Evolutionary conservation across 2,888 invertebrate genomes (phyloP), one percentile per base, ranked within the genome.

Genomic region (Enchytraeus crypticus): DNA sequence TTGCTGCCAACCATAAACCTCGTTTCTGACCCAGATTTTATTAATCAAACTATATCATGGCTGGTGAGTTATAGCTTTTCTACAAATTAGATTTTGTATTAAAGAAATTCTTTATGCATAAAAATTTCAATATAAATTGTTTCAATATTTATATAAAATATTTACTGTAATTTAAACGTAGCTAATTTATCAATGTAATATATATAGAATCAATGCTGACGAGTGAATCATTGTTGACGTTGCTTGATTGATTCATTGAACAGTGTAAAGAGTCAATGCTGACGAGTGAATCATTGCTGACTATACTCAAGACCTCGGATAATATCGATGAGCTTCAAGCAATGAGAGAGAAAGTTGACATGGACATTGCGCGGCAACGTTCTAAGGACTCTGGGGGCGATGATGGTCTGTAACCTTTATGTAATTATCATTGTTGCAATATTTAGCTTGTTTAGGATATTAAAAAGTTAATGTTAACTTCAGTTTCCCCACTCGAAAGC

Each of bases 41-140:
- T 93, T 69, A 93, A 93, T 81, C 88, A 90, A 80, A 85, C 87
- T 65, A 87, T 92, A 74, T 85, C 91, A 73, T 89, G 88, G 87
- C 84, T 88, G 84, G 91, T 91, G 78, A 84, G 86, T 57, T 53
- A 14, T 45, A 29, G 8, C 18, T 18, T 38, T 18, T 38, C 38
- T 38, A 14, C 38, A 38, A 14, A 18, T 38, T 38, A 38, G 18
- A 8, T 26, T 2, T 47, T 47, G n/a, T 29, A 27, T 27, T 53
- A 26, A 14, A 11, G 14, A 11, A 26, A 26, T 21, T 29, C 11
- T 29, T 30, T 53, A 29, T 53, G 11, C 23, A 26, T 53, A 53
- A 27, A n/a, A n/a, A n/a, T n/a, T n/a, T n/a, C n/a, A n/a, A n/a
- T n/a, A n/a, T n/a, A n/a, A n/a, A n/a, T n/a, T n/a, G n/a, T n/a